Percentiles rank a stretch among this genome's conserved stretches.
phyloP scores from a whole-genome alignment of 2,888 invertebrate genomes.

The Arge pagana region DNA sequence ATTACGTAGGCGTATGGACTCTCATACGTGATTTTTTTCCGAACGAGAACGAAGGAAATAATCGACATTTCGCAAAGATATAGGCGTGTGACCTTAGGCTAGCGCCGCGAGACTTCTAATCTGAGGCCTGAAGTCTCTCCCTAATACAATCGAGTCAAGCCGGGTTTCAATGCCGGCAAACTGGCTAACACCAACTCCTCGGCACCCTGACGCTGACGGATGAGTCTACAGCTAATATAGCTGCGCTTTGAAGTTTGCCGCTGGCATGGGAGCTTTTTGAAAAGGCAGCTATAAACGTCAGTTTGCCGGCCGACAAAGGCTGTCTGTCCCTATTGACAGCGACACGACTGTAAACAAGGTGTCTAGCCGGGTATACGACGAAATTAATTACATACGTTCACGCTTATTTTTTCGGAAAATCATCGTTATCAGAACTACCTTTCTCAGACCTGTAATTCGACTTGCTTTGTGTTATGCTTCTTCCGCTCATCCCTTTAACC shows the following conservation, averaged over 20 bases:
- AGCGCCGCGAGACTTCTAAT: too few species aligned
- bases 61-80: neutral
- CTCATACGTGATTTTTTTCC: too few species aligned
- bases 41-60: neutral
- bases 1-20: too few species aligned
- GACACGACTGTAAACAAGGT: constrained; percentile 32
- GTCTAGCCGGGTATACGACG: constrained; percentile 20
- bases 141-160: neutral
- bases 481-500: too few species aligned
- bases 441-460: too few species aligned
- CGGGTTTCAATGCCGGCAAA: constrained; percentile 2
- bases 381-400: constrained; percentile 21
- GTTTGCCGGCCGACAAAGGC: constrained; percentile 31
- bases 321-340: constrained; percentile 23
- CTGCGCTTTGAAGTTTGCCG: constrained; percentile 51
- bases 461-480: too few species aligned
- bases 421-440: neutral
- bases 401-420: neutral
- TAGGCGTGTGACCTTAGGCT: too few species aligned
- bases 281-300: constrained; percentile 30
- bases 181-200: neutral
- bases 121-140: too few species aligned
- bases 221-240: constrained; percentile 56
- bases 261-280: constrained; percentile 35
- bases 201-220: constrained; percentile 56